phyloP scores from a whole-genome alignment of 2,888 invertebrate species.

The Lasius fuliginosus region DNA sequence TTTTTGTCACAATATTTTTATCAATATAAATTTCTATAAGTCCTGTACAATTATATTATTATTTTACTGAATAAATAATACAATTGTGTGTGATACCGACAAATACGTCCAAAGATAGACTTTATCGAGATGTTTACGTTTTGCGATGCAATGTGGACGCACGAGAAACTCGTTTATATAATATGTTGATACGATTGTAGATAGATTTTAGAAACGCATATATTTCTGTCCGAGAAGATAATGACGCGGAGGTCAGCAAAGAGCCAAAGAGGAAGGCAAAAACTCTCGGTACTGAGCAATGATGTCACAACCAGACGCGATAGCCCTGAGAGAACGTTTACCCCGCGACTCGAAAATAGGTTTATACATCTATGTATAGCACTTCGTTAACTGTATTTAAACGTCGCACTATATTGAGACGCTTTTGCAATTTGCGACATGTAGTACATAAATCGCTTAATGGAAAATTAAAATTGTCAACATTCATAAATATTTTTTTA shows the following conservation, averaged over 20 bases:
- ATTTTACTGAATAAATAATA: background rate
- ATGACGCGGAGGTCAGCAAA: conserved; percentile 57
- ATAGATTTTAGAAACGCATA: background rate
- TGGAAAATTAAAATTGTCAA: conserved; percentile 5
- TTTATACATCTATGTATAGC: conserved; percentile 74
- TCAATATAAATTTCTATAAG: background rate
- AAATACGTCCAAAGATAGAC: background rate
- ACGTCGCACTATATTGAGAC: conserved; percentile 58
- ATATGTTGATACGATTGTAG: conserved; percentile 1
- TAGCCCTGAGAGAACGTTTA: conserved; percentile 76
- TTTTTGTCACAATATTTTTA: background rate
- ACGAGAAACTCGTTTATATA: background rate
- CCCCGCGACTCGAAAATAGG: conserved; percentile 78
- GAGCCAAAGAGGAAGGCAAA: conserved; percentile 58
- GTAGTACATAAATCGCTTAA: conserved; percentile 28
- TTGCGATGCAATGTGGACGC: background rate
- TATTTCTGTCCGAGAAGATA: conserved; percentile 32
- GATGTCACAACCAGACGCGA: conserved; percentile 75
- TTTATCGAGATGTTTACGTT: conserved; percentile 12
- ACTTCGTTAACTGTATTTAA: conserved; percentile 73
- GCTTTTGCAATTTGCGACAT: conserved; percentile 60
- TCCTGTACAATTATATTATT: background rate
- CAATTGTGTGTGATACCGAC: background rate
- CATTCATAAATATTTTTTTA: conserved; percentile 17
- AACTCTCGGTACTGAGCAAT: conserved; percentile 66